Base-by-base conservation (phyloP, 2,113 vertebrate genomes). In the Leptosomus discolor region DNA sequence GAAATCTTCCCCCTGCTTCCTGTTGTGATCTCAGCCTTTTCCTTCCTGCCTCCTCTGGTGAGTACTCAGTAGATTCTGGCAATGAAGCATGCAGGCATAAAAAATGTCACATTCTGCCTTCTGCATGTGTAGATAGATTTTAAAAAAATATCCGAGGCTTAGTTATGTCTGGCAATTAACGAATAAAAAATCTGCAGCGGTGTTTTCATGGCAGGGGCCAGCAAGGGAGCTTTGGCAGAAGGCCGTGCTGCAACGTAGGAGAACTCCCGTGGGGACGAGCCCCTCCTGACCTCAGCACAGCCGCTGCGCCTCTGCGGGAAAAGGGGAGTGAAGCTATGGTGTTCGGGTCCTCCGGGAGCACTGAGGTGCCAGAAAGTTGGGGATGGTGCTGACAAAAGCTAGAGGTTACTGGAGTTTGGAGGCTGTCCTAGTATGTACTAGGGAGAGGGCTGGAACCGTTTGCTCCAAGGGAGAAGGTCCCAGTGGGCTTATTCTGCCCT, bases 21-120 rank as follows among this genome's bases (percentile, higher is more conserved):
- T 95, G 95, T 76, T 69, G 91, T 75, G 90, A 76, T 78, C 83
- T 73, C 88, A 90, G 94, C 92, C 89, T 93, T 95, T 96, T 95
- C 97, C 96, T 98, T 97, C 96, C 96, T 93, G 68, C 87, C 37
- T 56, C 12, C 37, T 43, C 73, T 82, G 77, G 27, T 69, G 74
- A 34, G 12, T 61, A 34, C 63, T 51, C 6, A n/a, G 0, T 51
- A 65, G 60, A 43, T 46, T 81, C 50, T n/a, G 48, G 34, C 81
- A 85, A 9, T 29, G 67, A 68, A 85, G 65, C 57, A 56, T 18
- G 54, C 6, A 22, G 68, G 85, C 68, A 77, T 46, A 48, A 67
- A 92, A 93, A 29, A 20, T 6, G 36, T 69, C 70, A 37, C 70
- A 32, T 90, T 85, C 91, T 3, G 12, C 77, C 74, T 91, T 82